Percentiles rank a stretch among this genome's conserved stretches.
These are phyloP conservation scores for Drosophila affinis DNA, from an alignment of 2,888 invertebrate genomes.

Conservation along the genomic window DNA sequence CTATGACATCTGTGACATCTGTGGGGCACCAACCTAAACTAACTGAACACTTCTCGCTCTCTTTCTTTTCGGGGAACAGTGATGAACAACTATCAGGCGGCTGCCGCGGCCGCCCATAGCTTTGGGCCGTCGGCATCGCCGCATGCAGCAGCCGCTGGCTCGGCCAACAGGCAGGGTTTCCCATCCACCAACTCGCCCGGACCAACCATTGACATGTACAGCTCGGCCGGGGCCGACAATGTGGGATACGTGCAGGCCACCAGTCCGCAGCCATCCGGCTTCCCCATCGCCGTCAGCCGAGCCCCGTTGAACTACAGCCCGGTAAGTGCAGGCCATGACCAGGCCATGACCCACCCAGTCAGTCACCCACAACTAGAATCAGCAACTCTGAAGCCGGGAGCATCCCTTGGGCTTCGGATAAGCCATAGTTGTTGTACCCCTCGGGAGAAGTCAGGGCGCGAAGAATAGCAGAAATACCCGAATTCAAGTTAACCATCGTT, in stretches of 20 bases:
- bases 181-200: constrained; percentile 96
- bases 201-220: constrained; percentile 96
- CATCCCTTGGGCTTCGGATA: not conserved
- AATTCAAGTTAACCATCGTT: not conserved
- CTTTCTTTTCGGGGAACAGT: constrained; percentile 85
- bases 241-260: constrained; percentile 98
- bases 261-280: constrained; percentile 97
- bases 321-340: constrained; percentile 86
- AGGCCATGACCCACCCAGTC: not conserved
- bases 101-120: constrained; percentile 90
- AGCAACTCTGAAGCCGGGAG: not conserved
- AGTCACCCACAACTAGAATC: not conserved
- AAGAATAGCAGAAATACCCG: not conserved
- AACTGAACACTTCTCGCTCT: not conserved
- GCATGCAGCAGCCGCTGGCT: constrained; percentile 89
- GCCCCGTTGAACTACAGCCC: constrained; percentile 97
- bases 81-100: constrained; percentile 98
- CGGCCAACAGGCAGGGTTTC: constrained; percentile 90
- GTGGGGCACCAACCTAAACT: no score
- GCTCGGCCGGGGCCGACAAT: constrained; percentile 92
- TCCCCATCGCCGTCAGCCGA: constrained; percentile 96
- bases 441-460: not conserved
- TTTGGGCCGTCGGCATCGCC: constrained; percentile 93
- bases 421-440: not conserved
- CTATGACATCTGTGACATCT: no score